A percentile compares a stretch with the other conserved stretches of the same genome.
phyloP scores from a whole-genome alignment of 2,113 vertebrate genomes.

The Piprites chloris region DNA sequence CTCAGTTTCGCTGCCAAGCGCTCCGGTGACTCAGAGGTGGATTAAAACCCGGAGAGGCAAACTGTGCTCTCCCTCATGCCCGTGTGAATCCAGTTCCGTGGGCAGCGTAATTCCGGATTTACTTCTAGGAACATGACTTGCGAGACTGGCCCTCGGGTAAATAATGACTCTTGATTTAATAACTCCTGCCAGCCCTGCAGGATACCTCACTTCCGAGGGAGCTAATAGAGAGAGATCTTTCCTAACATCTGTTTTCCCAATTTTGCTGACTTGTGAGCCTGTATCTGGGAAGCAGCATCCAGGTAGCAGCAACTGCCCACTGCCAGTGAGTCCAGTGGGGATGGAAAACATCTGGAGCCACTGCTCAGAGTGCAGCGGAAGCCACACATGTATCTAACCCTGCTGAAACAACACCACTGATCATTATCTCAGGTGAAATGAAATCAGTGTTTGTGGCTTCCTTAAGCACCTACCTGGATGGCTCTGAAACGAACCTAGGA shows the following conservation, averaged over 20 bases:
- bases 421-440: accelerated
- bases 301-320: neutral
- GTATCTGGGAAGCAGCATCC: neutral
- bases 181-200: conserved; percentile 10
- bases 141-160: neutral
- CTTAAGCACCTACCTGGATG: neutral
- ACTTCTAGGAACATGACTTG: neutral
- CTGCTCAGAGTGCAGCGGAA: accelerated
- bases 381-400: accelerated
- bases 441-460: too few species aligned
- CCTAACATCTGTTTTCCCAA: neutral
- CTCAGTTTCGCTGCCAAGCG: neutral
- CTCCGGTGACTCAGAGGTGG: neutral
- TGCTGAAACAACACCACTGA: neutral
- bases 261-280: neutral
- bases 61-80: neutral
- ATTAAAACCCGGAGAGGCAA: neutral
- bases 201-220: neutral
- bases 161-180: neutral
- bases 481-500: neutral
- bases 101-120: neutral
- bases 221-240: neutral
- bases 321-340: neutral
- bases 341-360: neutral
- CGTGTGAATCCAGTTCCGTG: accelerated